phyloP scores from a whole-genome alignment of 2,888 invertebrate genomes.

The Aporophyla nigra region DNA sequence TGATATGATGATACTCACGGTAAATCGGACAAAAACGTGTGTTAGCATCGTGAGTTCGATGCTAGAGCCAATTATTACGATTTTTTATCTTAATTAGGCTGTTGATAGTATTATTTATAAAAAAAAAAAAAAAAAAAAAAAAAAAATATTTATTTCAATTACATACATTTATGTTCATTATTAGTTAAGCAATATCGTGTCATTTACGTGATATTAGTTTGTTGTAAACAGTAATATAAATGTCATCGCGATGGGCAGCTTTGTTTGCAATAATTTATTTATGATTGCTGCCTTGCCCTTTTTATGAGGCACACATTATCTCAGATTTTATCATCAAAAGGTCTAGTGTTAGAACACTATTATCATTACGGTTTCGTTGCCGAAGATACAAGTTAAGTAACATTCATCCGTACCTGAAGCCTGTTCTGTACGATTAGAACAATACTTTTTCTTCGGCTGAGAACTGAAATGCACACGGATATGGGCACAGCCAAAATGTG shows the following conservation, averaged over 20 bases:
- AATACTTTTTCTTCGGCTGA: too few relatives aligned
- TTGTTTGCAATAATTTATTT: background rate
- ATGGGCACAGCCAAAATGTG: too few relatives aligned
- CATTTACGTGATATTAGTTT: background rate
- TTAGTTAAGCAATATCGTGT: conserved; percentile 14
- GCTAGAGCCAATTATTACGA: conserved; percentile 30
- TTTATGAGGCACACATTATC: background rate
- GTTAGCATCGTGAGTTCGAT: conserved; percentile 54
- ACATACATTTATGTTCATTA: conserved; percentile 9
- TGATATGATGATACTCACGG: conserved; percentile 40
- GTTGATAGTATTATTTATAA: conserved; percentile 37
- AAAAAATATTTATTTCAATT: too few relatives aligned
- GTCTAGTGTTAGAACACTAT: background rate
- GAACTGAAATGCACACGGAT: too few relatives aligned
- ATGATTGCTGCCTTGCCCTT: conserved; percentile 7
- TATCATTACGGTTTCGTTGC: background rate
- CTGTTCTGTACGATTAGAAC: too few relatives aligned
- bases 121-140: too few relatives aligned
- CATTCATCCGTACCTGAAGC: too few relatives aligned
- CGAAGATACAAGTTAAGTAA: background rate
- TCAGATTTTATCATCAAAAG: background rate
- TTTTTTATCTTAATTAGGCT: conserved; percentile 39
- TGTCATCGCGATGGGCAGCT: conserved; percentile 31
- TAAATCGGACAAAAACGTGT: conserved; percentile 56
- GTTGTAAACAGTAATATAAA: conserved; percentile 31